These are phyloP conservation scores for Pyralis farinalis DNA, from an alignment of 2,888 invertebrate genomes.

Conservation along the genomic window DNA sequence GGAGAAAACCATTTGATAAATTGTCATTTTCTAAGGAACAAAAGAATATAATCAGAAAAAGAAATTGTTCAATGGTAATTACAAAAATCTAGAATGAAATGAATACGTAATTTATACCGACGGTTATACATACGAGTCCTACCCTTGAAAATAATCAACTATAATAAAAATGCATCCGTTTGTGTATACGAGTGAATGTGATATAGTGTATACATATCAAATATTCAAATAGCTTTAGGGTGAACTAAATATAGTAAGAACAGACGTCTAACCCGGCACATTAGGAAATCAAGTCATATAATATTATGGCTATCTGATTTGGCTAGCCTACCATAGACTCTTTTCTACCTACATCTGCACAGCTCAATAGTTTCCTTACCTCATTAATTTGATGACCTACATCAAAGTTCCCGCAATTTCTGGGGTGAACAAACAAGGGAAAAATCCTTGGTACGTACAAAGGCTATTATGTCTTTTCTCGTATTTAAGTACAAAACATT, in stretches of 20 bases:
- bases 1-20: no score
- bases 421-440: conserved; percentile 30
- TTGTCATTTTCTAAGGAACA: no score
- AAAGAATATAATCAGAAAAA: no score
- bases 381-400: conserved; percentile 26
- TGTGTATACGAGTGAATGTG: no score
- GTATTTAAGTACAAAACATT: conserved; percentile 6
- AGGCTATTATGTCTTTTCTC: conserved; percentile 27
- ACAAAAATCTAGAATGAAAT: no score
- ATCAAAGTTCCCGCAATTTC: conserved; percentile 18
- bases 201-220: no score
- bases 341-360: not conserved
- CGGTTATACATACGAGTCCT: no score
- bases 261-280: not conserved
- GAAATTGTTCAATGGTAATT: no score
- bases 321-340: not conserved
- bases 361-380: conserved; percentile 7
- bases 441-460: conserved; percentile 24
- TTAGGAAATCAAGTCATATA: not conserved
- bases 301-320: not conserved
- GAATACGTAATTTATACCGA: no score
- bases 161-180: no score
- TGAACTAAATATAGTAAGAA: not conserved
- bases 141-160: no score
- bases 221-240: no score